Evolutionary conservation across 2,113 vertebrate species (phyloP), one percentile per base, ranked within the genome.

Genomic region (Crotalus helleri): DNA sequence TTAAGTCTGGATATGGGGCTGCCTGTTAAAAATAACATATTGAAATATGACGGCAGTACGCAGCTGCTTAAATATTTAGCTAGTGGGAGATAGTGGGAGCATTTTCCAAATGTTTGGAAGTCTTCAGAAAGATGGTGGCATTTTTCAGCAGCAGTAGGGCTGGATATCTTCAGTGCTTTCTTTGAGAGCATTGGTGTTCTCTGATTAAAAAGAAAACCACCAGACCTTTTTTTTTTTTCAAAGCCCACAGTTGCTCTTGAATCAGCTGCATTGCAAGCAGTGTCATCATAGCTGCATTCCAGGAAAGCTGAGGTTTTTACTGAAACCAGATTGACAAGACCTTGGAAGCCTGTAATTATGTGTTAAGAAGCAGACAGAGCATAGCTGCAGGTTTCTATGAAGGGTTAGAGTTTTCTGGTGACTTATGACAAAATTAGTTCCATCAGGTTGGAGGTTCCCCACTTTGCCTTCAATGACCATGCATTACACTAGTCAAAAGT

Each of bases 61-160:
- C 86, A 87, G 51, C 46, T 87, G 86, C 44, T 87, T 26, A 87
- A 29, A 87, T 24, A 87, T 53, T 87, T 87, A 81, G 33, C 74
- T 81, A 44, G 74, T 21, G 74, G 39, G 74, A 81, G 74, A 81
- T 44, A 90, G 89, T 74, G 74, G 86, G 8, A 1, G 3, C 64
- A 54, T 88, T 94, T 94, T 94, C 58, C 53, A 92, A 74, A 96
- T 94, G 12, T 57, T 81, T 95, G 93, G 26, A 24, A 49, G 23
- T 81, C 51, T 91, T 54, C 29, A 81, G 24, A 44, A 55, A 29
- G 24, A 86, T 46, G 15, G 8, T 57, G 90, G 33, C 6, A 88
- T 59, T 39, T 89, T 44, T 24, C 51, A 33, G 6, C 51, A 58
- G 57, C 15, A 88, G 9, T 10, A 39, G 26, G 26, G 19, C 15